Evolutionary conservation across 2,888 invertebrate genomes (phyloP).

Genomic region (Geotrupes spiniger): DNA sequence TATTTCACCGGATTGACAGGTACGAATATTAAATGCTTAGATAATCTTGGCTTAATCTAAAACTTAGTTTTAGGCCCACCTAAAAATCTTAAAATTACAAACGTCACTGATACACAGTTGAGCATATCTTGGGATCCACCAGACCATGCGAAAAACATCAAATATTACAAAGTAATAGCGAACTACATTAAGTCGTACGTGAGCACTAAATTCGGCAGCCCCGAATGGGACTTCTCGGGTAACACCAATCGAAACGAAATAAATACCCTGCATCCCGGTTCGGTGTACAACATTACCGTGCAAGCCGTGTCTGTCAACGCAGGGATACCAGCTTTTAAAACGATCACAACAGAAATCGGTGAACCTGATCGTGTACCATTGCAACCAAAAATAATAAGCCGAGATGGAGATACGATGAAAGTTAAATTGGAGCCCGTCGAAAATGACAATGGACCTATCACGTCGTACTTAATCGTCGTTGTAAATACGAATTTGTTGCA

Average conservation of each 20-base stretch:
- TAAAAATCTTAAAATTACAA: slow-evolving; percentile 56
- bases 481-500: slow-evolving; percentile 64
- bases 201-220: slow-evolving; percentile 50
- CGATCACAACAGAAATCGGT: slow-evolving; percentile 70
- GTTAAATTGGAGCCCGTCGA: slow-evolving; percentile 65
- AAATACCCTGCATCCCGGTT: slow-evolving; percentile 69
- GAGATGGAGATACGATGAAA: slow-evolving; percentile 61
- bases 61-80: slow-evolving; percentile 67
- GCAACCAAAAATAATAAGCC: slow-evolving; percentile 62
- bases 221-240: slow-evolving; percentile 61
- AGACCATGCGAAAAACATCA: slow-evolving; percentile 54
- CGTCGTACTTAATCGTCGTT: slow-evolving; percentile 71
- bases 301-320: slow-evolving; percentile 62
- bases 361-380: slow-evolving; percentile 68
- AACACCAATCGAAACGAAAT: slow-evolving; percentile 58
- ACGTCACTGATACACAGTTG: slow-evolving; percentile 63
- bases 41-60: no score
- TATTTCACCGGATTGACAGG: slow-evolving; percentile 41
- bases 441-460: slow-evolving; percentile 77
- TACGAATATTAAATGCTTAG: slow-evolving; percentile 22
- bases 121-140: slow-evolving; percentile 60
- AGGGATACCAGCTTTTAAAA: slow-evolving; percentile 58
- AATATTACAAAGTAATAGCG: slow-evolving; percentile 58
- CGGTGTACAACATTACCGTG: slow-evolving; percentile 71
- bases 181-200: slow-evolving; percentile 59